These are phyloP conservation scores for Nyctereutes procyonoides DNA, from an alignment of 2,113 vertebrate species.

Conservation along the genomic window DNA sequence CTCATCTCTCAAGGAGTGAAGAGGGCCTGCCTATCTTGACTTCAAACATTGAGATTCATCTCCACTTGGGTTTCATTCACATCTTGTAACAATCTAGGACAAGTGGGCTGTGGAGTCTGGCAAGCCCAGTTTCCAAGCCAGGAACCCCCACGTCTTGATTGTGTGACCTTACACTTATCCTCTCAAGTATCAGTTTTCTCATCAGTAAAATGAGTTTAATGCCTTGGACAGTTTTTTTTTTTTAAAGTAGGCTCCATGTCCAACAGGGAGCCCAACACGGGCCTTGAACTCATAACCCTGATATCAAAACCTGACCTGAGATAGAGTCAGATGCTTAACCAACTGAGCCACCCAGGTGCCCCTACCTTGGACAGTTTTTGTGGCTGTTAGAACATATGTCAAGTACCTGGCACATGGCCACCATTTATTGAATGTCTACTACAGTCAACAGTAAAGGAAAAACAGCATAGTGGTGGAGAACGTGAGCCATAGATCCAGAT, in stretches of 20 bases:
- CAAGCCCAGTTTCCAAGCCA: neutral
- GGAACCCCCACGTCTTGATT: neutral
- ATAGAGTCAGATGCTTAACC: too few relatives aligned
- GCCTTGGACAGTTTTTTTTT: neutral
- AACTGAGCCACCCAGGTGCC: too few relatives aligned
- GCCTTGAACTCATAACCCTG: too few relatives aligned
- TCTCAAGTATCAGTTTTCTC: neutral
- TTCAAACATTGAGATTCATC: neutral
- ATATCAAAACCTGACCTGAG: too few relatives aligned
- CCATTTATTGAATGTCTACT: slow-evolving; percentile 28
- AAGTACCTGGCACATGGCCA: neutral
- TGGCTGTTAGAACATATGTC: neutral
- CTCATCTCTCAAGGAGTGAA: neutral
- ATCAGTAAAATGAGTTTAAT: neutral
- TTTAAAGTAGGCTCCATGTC: too few relatives aligned
- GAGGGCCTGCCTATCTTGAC: neutral
- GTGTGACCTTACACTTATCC: neutral
- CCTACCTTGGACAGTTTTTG: neutral
- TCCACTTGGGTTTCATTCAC: neutral
- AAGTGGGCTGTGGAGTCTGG: neutral
- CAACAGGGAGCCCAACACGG: too few relatives aligned
- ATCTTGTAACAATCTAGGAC: neutral
- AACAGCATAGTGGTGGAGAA: neutral
- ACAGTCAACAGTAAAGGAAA: neutral
- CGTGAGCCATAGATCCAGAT: neutral